These are phyloP conservation scores for Garra rufa DNA, from an alignment of 2,113 vertebrate genomes.

Conservation along the genomic window DNA sequence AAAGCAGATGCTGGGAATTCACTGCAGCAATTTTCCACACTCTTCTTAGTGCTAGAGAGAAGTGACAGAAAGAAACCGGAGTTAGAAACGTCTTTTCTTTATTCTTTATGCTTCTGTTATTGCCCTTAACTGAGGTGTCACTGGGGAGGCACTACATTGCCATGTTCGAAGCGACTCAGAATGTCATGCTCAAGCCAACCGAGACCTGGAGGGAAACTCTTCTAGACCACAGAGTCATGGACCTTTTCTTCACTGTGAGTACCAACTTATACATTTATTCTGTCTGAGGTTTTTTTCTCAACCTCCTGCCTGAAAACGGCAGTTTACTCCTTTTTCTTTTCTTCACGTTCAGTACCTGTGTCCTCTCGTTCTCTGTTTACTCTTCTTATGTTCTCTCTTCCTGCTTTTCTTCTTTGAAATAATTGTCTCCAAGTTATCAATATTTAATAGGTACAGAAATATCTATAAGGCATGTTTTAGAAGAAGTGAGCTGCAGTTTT, in stretches of 20 bases:
- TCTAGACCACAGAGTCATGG: constrained; percentile 97
- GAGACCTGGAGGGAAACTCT: constrained; percentile 98
- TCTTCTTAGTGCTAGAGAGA: constrained; percentile 13
- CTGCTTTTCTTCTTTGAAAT: not conserved
- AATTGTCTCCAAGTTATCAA: not conserved
- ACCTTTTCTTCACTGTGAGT: constrained; percentile 99
- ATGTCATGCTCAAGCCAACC: constrained; percentile 96
- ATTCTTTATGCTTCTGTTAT: constrained; percentile 70
- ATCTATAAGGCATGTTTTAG: not conserved
- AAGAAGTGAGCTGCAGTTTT: not conserved
- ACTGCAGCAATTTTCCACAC: not conserved
- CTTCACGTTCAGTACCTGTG: not conserved
- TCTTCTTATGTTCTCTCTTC: not conserved
- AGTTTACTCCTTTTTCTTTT: not conserved
- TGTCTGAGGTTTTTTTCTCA: not conserved
- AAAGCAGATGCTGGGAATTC: constrained; percentile 29
- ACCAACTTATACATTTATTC: not conserved
- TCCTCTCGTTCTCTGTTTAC: not conserved
- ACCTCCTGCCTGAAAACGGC: not conserved
- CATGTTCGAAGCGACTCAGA: constrained; percentile 99
- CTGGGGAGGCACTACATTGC: constrained; percentile 99
- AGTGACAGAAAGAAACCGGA: not conserved
- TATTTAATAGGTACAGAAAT: not conserved
- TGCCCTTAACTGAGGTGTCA: constrained; percentile 95
- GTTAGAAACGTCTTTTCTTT: constrained; percentile 68